These are phyloP conservation scores for Acheta domesticus DNA, from an alignment of 2,888 invertebrate genomes.

Conservation along the genomic window DNA sequence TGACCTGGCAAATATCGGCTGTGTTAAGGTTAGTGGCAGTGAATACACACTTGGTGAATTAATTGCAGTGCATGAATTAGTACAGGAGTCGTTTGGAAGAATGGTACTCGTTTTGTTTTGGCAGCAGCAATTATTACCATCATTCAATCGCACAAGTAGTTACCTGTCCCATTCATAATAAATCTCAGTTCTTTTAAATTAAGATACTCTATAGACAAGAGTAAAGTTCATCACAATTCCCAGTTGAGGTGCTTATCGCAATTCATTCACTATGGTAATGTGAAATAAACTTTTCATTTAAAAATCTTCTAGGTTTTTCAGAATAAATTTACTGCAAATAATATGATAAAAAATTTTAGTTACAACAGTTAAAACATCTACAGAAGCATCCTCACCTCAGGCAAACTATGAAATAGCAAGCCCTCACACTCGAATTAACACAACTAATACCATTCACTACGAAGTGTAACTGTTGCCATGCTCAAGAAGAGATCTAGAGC, in stretches of 20 bases:
- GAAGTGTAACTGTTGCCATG: background rate
- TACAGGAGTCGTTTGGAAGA: background rate
- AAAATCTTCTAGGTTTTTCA: constrained; percentile 18
- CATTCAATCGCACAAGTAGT: constrained; percentile 1
- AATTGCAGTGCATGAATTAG: no score
- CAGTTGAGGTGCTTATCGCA: constrained; percentile 2
- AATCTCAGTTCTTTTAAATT: background rate
- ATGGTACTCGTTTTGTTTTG: background rate
- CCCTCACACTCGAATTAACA: constrained; percentile 6
- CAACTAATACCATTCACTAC: constrained; percentile 18
- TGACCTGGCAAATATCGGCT: background rate
- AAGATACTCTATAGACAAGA: background rate
- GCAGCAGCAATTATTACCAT: constrained; percentile 2
- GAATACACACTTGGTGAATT: no score
- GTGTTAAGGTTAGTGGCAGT: no score
- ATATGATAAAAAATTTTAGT: constrained; percentile 18
- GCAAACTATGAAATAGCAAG: constrained; percentile 18
- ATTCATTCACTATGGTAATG: constrained; percentile 11
- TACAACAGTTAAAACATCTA: constrained; percentile 18
- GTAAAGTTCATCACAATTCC: constrained; percentile 6
- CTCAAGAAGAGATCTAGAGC: constrained; percentile 55
- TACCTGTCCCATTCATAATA: constrained; percentile 18
- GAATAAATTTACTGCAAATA: constrained; percentile 18
- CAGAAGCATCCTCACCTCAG: constrained; percentile 18
- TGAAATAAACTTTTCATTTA: constrained; percentile 9